Evolutionary conservation across 2,888 invertebrate genomes (phyloP), one percentile per base, ranked within the genome.

Genomic region (Gibbula magus): DNA sequence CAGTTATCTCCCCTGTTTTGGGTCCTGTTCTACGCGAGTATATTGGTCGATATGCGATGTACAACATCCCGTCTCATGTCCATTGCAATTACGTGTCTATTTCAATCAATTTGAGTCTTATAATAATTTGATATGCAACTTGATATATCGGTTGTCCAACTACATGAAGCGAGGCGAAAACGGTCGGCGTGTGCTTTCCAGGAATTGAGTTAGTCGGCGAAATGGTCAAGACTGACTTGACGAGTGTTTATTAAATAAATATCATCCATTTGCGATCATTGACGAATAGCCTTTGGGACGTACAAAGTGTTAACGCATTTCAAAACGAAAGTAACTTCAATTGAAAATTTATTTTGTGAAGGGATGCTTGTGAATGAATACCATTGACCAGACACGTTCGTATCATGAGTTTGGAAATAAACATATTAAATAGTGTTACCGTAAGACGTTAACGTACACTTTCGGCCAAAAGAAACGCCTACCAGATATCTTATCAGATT

Each of bases 11-110:
- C 35, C 70, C 32, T 35, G 13, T 32, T 35, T 39, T n/a, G 20
- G 29, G 39, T 13, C 70, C 70, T 39, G 70, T 70, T 70, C 35
- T 70, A 70, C 70, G 20, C 35, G 20, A 32, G 70, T 70, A 70
- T 20, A n/a, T 20, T 35, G 35, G 35, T 20, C 5, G 32, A 20
- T 18, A 35, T 20, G 20, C 70, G 32, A 39, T 70, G 70, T 70
- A 32, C 16, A 18, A 70, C 70, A 70, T 70, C 35, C 18, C 35
- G 39, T 18, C 70, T 8, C 70, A 70, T 70, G 70, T 70, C 70
- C n/a, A 70, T 32, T 70, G 39, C 70, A 70, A 70, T 70, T 70
- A 70, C 70, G 29, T 70, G 70, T 70, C 70, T 35, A 39, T 70
- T 70, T 70, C 70, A 70, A 70, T 70, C 32, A 35, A 70, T 70